A percentile compares a stretch with the other conserved stretches of the same genome.
Evolutionary conservation across 2,888 invertebrate genomes (phyloP).

Genomic region (Tethea ocularis): DNA sequence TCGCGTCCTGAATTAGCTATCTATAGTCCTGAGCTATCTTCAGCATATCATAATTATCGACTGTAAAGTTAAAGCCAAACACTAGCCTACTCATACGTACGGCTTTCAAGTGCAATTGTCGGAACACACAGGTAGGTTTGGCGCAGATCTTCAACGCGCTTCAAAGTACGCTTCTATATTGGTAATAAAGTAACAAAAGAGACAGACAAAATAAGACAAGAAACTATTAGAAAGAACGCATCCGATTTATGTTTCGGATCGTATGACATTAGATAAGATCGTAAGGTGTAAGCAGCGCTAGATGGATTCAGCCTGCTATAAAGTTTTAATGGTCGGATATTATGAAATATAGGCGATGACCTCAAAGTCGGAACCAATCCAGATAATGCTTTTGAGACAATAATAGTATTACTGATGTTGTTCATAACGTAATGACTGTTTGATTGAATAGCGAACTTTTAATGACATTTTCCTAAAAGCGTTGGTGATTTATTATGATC

Average conservation of each 20-base stretch:
- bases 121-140: too few species aligned
- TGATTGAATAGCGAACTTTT: constrained; percentile 36
- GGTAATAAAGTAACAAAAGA: too few species aligned
- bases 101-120: too few species aligned
- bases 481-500: not conserved
- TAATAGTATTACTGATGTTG: constrained; percentile 29
- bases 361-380: constrained; percentile 32
- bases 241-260: not conserved
- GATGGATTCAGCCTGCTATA: constrained; percentile 16
- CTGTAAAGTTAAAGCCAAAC: too few species aligned
- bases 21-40: too few species aligned
- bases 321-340: constrained; percentile 15
- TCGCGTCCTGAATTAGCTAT: too few species aligned
- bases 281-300: not conserved
- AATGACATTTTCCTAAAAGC: not conserved
- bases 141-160: too few species aligned
- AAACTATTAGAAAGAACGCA: too few species aligned
- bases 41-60: too few species aligned
- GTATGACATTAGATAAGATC: not conserved
- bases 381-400: constrained; percentile 38
- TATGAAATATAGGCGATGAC: constrained; percentile 24
- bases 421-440: constrained; percentile 3
- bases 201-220: too few species aligned
- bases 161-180: too few species aligned
- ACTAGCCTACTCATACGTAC: too few species aligned